phyloP scores from a whole-genome alignment of 2,797 vertebrate genomes.

The Halcyon badia region DNA sequence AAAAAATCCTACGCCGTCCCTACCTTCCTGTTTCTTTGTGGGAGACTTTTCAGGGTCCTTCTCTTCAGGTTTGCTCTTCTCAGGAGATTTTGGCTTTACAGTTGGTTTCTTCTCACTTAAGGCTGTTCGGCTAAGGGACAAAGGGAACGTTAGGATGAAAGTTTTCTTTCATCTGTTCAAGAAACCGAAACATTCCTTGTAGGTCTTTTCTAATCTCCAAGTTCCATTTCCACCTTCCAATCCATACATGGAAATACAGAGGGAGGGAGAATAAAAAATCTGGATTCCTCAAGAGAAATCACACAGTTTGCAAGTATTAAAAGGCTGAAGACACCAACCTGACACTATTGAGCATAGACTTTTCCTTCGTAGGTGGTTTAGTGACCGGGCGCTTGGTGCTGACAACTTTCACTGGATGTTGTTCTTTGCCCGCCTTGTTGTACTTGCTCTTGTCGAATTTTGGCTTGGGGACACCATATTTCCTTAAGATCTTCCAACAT shows the following conservation, averaged over 20 bases:
- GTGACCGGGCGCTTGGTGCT: constrained; percentile 95
- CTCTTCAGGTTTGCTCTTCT: constrained; percentile 94
- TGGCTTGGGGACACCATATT: constrained; percentile 90
- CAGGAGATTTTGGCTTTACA: constrained; percentile 95
- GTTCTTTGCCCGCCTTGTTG: constrained; percentile 94
- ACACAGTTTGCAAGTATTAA: accelerated
- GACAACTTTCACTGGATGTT: constrained; percentile 96
- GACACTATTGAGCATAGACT: constrained; percentile 93
- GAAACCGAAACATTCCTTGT: neutral
- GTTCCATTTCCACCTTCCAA: accelerated
- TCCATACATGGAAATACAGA: accelerated
- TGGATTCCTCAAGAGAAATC: neutral
- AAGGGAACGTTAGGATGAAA: neutral
- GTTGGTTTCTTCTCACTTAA: constrained; percentile 96
- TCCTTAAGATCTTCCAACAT: constrained; percentile 90
- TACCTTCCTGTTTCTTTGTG: constrained; percentile 96
- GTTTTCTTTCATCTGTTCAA: neutral
- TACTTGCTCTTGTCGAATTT: constrained; percentile 98
- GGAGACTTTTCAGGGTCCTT: constrained; percentile 97
- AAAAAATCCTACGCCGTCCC: neutral
- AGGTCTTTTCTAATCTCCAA: neutral
- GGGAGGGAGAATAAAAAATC: neutral
- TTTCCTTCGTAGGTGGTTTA: constrained; percentile 94
- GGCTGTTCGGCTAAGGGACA: constrained; percentile 86
- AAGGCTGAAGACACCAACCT: constrained; percentile 79